Conservation (phyloP, 37 sponge, comb jelly and placozoan species). For the Mnemiopsis leidyi region DNA sequence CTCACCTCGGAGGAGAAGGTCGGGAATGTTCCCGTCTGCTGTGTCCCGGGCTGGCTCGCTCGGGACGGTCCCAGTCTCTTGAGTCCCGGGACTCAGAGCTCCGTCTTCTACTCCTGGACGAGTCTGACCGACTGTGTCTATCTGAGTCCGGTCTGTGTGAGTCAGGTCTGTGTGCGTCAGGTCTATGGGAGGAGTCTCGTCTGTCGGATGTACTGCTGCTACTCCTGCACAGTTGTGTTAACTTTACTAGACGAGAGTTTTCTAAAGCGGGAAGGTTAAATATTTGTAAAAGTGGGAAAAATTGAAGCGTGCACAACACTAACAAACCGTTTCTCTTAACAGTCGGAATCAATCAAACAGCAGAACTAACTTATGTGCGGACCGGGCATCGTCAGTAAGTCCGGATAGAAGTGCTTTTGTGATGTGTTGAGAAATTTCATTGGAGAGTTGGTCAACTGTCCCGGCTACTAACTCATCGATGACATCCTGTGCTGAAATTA, state of each 20-base stretch:
- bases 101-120: neutral
- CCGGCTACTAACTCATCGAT: slow-evolving; percentile 59
- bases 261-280: no score
- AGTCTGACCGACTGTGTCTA: neutral
- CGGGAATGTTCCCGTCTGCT: neutral
- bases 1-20: neutral
- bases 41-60: neutral
- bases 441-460: slow-evolving; percentile 34
- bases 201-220: neutral
- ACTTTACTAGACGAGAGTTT: no score
- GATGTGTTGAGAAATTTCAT: slow-evolving; percentile 15
- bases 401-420: slow-evolving; percentile 14
- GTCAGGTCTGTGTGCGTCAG: neutral
- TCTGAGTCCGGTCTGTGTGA: neutral
- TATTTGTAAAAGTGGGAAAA: no score
- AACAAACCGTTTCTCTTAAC: no score
- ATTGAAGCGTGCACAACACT: no score
- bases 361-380: no score
- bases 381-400: neutral
- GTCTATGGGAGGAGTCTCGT: neutral
- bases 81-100: neutral
- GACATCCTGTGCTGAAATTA: slow-evolving; percentile 52
- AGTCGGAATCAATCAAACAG: no score
- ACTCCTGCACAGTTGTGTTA: no score
- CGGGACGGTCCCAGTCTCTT: no score